phyloP scores from a whole-genome alignment of 2,797 vertebrate genomes.

The Manis pentadactyla region DNA sequence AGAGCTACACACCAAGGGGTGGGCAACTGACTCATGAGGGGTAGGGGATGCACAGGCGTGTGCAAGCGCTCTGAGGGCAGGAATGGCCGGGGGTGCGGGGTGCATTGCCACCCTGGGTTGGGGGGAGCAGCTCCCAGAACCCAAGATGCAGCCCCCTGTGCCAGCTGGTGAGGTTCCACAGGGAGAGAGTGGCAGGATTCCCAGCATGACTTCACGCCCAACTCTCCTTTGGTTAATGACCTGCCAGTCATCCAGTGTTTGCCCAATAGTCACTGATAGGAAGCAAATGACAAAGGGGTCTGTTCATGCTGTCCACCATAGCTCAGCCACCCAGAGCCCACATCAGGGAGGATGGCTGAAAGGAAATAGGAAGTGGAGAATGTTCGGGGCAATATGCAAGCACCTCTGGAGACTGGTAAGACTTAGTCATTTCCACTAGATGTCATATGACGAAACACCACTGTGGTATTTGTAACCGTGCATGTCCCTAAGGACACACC shows the following conservation, averaged over 20 bases:
- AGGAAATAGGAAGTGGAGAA: background rate
- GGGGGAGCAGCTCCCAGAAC: background rate
- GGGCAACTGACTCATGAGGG: background rate
- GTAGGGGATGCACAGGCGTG: too few species aligned
- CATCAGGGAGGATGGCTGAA: too few species aligned
- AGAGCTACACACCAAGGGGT: accelerated
- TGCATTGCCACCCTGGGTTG: background rate
- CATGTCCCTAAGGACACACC: background rate
- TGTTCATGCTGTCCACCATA: too few species aligned
- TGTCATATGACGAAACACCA: accelerated
- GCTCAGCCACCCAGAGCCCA: accelerated
- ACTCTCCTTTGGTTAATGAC: background rate
- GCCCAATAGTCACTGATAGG: accelerated
- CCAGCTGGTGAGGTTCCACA: background rate
- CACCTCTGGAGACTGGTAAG: accelerated
- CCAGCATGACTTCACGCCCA: background rate
- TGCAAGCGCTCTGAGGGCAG: too few species aligned
- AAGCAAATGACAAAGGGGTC: background rate
- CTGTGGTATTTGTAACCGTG: background rate
- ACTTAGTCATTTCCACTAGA: accelerated
- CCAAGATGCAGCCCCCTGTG: background rate
- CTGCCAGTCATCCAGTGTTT: accelerated
- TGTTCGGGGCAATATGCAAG: accelerated
- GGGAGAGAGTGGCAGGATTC: background rate
- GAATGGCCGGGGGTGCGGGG: too few species aligned